Percentiles rank a stretch among this genome's conserved stretches.
Evolutionary conservation across 2,888 invertebrate genomes (phyloP).

Genomic region (Seira sanloemensis): DNA sequence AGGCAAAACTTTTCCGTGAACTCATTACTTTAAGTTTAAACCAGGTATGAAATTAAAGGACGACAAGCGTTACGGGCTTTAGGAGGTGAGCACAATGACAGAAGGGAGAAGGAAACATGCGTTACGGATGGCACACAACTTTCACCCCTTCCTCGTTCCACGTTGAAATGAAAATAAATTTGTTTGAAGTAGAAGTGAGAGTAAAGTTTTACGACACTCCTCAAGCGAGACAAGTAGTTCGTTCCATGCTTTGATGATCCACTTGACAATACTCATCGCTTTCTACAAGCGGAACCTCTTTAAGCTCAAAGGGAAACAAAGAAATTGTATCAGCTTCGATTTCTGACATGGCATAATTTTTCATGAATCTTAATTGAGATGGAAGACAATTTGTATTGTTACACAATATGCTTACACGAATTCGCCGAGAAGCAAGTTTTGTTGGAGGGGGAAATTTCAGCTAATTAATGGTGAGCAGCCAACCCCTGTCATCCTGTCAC

Average conservation of each 20-base stretch:
- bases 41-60: background rate
- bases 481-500: constrained; percentile 35
- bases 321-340: background rate
- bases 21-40: background rate
- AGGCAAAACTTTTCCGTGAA: too few species aligned
- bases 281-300: too few species aligned
- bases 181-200: too few species aligned
- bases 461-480: constrained; percentile 49
- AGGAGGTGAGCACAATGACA: too few species aligned
- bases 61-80: background rate
- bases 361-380: background rate
- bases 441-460: background rate
- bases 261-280: background rate
- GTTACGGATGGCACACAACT: too few species aligned
- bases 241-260: too few species aligned
- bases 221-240: background rate
- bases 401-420: background rate
- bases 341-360: background rate
- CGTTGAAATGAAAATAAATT: too few species aligned
- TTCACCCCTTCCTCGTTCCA: background rate
- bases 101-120: background rate
- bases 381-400: background rate
- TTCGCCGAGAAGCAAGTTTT: background rate
- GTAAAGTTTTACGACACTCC: background rate
- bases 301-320: background rate